Base-by-base conservation (phyloP, 2,888 invertebrate species). In the Tenthredo notha region DNA sequence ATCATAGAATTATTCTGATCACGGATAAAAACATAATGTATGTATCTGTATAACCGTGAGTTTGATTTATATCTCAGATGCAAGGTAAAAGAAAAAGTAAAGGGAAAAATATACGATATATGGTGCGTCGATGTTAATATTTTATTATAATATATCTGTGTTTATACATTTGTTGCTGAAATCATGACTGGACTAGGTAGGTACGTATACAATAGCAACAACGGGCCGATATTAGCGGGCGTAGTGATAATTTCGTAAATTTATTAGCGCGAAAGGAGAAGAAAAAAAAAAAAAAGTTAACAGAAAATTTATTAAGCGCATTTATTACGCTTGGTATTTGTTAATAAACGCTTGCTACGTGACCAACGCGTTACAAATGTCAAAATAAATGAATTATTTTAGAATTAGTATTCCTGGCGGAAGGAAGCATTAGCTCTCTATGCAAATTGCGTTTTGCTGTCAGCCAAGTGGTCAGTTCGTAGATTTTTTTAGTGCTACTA, bases 351-450 rank as follows among this genome's bases (percentile, higher is more conserved):
- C 47, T 47, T 25, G 75, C 5, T 75, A 50, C 47, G 47, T 43
- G 75, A 75, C 75, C 43, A 18, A n/a, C 25, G n/a, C 43, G 47
- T 75, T 75, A 75, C 40, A 25, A 75, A 25, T 75, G 75, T 75
- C 43, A 75, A 74, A 25, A 25, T 43, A 50, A 9, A n/a, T 43
- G 25, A 75, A 75, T 75, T 75, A 75, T 75, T 75, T 47, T 25
- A 25, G 3, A 47, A 75, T 43, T 75, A 75, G 75, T 47, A 75
- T 75, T 47, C 75, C 9, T 15, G 47, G 47, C 75, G 25, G 47
- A 75, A 75, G 40, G 40, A 75, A 75, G 33, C 37, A 10, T n/a
- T 40, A 50, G 47, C 25, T 47, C 47, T 25, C 18, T n/a, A 21
- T 43, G 75, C 40, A 50, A 75, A 25, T 25, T 61, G 10, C 18